These are phyloP conservation scores for Chirona hameri DNA, from an alignment of 2,888 invertebrate species.

Conservation along the genomic window DNA sequence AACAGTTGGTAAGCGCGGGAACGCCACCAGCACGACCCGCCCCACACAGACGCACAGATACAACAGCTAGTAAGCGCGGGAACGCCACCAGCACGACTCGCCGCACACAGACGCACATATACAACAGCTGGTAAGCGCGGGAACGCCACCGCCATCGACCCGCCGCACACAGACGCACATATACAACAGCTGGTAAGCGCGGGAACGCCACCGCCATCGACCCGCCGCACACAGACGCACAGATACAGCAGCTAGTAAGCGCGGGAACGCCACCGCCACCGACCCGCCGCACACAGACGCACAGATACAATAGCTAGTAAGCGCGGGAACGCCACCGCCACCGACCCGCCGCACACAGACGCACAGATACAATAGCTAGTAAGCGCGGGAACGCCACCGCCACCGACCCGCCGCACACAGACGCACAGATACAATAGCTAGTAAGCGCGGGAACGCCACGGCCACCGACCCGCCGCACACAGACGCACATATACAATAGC, in stretches of 20 bases:
- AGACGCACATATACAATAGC: no score
- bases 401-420: no score
- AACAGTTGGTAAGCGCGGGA: constrained; percentile 61
- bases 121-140: constrained; percentile 62
- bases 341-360: constrained; percentile 64
- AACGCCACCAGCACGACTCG: constrained; percentile 69
- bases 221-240: constrained; percentile 61
- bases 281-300: constrained; percentile 65
- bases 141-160: constrained; percentile 65
- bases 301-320: constrained; percentile 65
- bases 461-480: no score
- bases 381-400: background rate
- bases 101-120: constrained; percentile 61
- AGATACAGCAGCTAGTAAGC: constrained; percentile 65
- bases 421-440: background rate
- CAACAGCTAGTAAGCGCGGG: background rate
- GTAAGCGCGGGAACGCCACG: no score
- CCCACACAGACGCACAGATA: constrained; percentile 56
- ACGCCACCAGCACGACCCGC: constrained; percentile 68
- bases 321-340: constrained; percentile 60
- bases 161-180: constrained; percentile 59
- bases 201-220: constrained; percentile 65
- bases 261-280: constrained; percentile 61
- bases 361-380: constrained; percentile 41
- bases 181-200: background rate